Conservation (phyloP, 2,888 invertebrate species). For the Branchinecta sandiegonensis region DNA sequence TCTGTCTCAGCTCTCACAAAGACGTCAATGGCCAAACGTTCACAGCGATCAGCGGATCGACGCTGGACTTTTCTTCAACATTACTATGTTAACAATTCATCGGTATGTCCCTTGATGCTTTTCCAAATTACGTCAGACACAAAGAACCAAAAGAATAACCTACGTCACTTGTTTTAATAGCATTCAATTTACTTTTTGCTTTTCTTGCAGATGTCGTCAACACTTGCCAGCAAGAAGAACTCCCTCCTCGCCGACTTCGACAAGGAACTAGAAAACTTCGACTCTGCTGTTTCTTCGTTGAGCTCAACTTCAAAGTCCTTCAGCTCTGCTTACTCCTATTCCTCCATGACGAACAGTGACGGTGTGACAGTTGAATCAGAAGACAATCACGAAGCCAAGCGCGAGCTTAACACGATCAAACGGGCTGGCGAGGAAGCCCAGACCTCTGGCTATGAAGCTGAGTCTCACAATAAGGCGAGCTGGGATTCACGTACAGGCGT, state of each 20-base stretch:
- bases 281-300: neutral
- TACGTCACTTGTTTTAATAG: neutral
- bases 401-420: neutral
- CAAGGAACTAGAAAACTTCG: neutral
- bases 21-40: too few species aligned
- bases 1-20: too few species aligned
- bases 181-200: neutral
- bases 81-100: too few species aligned
- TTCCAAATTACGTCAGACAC: too few species aligned
- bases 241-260: neutral
- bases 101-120: too few species aligned
- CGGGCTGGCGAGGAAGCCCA: neutral
- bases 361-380: slow-evolving; percentile 13
- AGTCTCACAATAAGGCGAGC: slow-evolving; percentile 2
- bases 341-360: slow-evolving; percentile 7
- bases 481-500: slow-evolving; percentile 13
- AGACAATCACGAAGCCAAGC: slow-evolving; percentile 9
- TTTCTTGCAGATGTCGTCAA: neutral
- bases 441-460: neutral
- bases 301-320: slow-evolving; percentile 2
- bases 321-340: slow-evolving; percentile 7
- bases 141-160: too few species aligned
- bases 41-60: too few species aligned
- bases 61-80: too few species aligned
- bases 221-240: neutral